Evolutionary conservation across 2,888 invertebrate species (phyloP), one percentile per base, ranked within the genome.

Genomic region (Lagria hirta): DNA sequence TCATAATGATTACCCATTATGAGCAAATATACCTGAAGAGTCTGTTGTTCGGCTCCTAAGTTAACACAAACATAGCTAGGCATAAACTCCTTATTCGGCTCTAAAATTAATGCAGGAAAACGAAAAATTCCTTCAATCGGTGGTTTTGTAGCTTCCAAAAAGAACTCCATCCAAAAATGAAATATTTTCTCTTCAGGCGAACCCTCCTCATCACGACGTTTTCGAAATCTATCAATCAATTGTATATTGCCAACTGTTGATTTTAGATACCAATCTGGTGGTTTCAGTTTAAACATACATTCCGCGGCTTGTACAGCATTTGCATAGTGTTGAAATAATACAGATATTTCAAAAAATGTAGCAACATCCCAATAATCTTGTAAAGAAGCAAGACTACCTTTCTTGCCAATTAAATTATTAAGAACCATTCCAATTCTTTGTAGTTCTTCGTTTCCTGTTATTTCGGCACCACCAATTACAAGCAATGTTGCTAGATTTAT

Each of bases 361-460:
- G 97, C 97, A 7, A 99, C 97, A 70, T 97, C 97, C 99, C 99
- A 99, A 67, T 99, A 99, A 68, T 99, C 97, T 57, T 87, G 88
- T 11, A 99, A 75, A 0, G 92, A 91, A 0, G 87, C 84, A 15
- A 99, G 73, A 66, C 93, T 94, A 24, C 99, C 99, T 69, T 99
- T 99, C 67, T 95, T 91, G 0, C 99, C 99, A 61, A 99, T 97
- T 43, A 98, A 76, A 73, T 96, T 96, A 70, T 98, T 99, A 51
- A 99, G 73, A 4, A 95, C 90, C 82, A 96, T 89, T 30, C 89
- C 94, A 61, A 95, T 92, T 60, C 91, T 90, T 64, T 92, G 92
- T 13, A 95, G 72, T 68, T 94, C 94, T 65, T 88, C 87, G 18
- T 88, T 94, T 71, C 88, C 87, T 43, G 88, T 86, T 67, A 99